Conservation (phyloP, 2,888 invertebrate species). For the Leucophenga montana region DNA sequence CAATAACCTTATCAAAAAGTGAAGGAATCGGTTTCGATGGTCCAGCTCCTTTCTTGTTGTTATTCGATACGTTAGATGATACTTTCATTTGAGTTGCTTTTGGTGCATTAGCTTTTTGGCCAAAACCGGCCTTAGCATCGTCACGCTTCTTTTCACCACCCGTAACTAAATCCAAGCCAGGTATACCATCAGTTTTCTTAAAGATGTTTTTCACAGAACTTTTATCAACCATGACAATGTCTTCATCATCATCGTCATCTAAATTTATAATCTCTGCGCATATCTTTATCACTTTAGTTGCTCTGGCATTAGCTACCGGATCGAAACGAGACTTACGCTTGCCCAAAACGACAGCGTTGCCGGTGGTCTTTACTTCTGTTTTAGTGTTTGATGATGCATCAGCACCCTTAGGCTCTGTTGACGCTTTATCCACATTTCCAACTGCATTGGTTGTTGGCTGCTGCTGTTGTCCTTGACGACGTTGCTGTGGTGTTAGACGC, state of each 20-base stretch:
- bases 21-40: slow-evolving; percentile 60
- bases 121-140: not conserved
- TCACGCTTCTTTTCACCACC: slow-evolving; percentile 63
- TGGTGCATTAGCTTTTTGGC: slow-evolving; percentile 14
- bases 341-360: slow-evolving; percentile 32
- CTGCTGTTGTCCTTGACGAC: slow-evolving; percentile 10
- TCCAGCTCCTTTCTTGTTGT: not conserved
- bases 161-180: slow-evolving; percentile 81
- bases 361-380: not conserved
- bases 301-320: not conserved
- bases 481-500: not conserved
- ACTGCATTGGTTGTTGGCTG: not conserved
- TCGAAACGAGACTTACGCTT: slow-evolving; percentile 56
- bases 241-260: slow-evolving; percentile 57
- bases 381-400: not conserved
- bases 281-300: slow-evolving; percentile 45
- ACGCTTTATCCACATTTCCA: not conserved
- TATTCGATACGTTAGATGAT: not conserved
- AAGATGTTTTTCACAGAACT: slow-evolving; percentile 60
- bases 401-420: not conserved
- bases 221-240: not conserved
- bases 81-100: not conserved
- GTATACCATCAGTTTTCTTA: slow-evolving; percentile 76
- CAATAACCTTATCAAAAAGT: slow-evolving; percentile 64
- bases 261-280: slow-evolving; percentile 50